phyloP scores from a whole-genome alignment of 2,888 invertebrate genomes.

The Amorpha juglandis region DNA sequence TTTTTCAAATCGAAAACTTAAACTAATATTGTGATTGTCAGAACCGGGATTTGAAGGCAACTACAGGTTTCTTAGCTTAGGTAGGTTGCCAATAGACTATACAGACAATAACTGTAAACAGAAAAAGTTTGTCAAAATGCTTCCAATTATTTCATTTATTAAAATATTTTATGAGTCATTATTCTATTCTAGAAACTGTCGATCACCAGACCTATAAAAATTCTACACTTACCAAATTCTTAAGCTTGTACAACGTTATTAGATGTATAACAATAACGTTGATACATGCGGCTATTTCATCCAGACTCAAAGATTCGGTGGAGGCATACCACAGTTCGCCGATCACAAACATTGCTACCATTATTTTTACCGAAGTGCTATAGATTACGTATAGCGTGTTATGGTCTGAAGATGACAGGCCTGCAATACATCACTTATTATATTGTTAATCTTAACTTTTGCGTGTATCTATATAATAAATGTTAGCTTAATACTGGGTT shows the following conservation, averaged over 20 bases:
- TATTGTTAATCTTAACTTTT: too few species aligned
- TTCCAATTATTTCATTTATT: too few species aligned
- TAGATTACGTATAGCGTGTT: slow-evolving; percentile 54
- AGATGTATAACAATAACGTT: slow-evolving; percentile 62
- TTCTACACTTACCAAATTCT: slow-evolving; percentile 59
- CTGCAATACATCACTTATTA: slow-evolving; percentile 36
- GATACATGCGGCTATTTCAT: slow-evolving; percentile 58
- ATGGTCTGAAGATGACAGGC: slow-evolving; percentile 54
- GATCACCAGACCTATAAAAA: not conserved
- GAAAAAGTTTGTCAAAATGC: too few species aligned
- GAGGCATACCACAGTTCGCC: slow-evolving; percentile 59
- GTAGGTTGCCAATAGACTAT: too few species aligned
- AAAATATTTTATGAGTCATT: too few species aligned
- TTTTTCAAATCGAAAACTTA: too few species aligned
- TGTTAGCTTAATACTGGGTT: not conserved
- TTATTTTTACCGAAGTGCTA: slow-evolving; percentile 46
- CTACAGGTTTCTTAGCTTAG: too few species aligned
- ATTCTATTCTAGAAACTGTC: not conserved
- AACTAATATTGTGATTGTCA: too few species aligned
- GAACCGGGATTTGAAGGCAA: too few species aligned
- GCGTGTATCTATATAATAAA: too few species aligned
- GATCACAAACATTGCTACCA: slow-evolving; percentile 47
- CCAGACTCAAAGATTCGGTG: slow-evolving; percentile 49
- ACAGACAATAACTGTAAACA: too few species aligned
- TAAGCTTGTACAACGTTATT: slow-evolving; percentile 59